Evolutionary conservation across 2,888 invertebrate species (phyloP), one percentile per base, ranked within the genome.

Genomic region (Drosophila diplacantha): DNA sequence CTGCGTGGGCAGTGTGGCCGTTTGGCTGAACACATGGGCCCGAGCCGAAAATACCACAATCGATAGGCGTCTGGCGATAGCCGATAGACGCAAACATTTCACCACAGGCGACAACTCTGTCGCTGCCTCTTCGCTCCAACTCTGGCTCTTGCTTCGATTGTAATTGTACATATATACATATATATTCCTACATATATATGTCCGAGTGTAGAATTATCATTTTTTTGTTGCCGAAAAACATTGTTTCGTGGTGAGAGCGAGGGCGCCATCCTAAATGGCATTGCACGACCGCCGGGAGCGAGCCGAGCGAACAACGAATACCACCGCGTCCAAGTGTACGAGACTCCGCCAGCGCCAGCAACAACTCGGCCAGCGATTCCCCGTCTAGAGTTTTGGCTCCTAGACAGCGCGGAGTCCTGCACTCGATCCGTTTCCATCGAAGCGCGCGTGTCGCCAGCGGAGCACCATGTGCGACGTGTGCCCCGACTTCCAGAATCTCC

Each of bases 401-500:
- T 52, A 63, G 68, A 29, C 47, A 62, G 54, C 29, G 29, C 44
- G 29, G 44, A 31, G 29, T 46, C 44, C 44, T 46, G 44, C 29
- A 44, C 44, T 18, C 14, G 44, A 44, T 29, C 44, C 31, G 29
- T 29, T 29, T 29, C 18, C 44, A 14, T 20, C 29, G 14, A 46
- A 20, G 29, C 14, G 41, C 44, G 44, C 29, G 14, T 20, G 20
- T 31, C 44, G 44, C 44, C 44, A 31, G 12, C 14, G 44, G 44
- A 81, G 90, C 89, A 71, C 67, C 90, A 95, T 95, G 95, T 97
- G 96, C 93, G 96, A 97, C 93, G 94, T 95, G 90, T 97, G 97
- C 91, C 93, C 94, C 88, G 96, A 96, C 90, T 95, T 96, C 91
- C 92, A 95, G 90, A 94, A 95, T 91, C 93, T 97, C 90, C 92